Evolutionary conservation across 2,888 invertebrate genomes (phyloP).

Genomic region (Maniola hyperantus): DNA sequence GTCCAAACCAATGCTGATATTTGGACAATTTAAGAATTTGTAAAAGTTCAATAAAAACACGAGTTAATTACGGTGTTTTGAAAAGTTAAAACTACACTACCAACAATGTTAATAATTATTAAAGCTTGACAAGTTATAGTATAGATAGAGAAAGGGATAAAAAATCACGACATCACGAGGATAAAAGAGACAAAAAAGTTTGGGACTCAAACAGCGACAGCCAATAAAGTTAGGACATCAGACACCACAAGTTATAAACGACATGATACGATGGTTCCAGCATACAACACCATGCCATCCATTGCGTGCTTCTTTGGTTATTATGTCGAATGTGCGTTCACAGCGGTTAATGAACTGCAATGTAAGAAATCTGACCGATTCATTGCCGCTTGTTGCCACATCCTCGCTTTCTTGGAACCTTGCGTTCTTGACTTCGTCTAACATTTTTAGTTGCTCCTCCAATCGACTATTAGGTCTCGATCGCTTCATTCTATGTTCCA

Average conservation of each 20-base stretch:
- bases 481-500: constrained; percentile 54
- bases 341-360: constrained; percentile 46
- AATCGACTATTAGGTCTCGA: constrained; percentile 64
- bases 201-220: constrained; percentile 36
- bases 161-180: background rate
- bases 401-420: constrained; percentile 66
- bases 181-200: constrained; percentile 11
- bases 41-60: too few relatives aligned
- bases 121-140: background rate
- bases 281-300: constrained; percentile 45
- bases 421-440: constrained; percentile 67
- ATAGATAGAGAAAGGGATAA: background rate
- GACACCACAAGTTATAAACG: constrained; percentile 43
- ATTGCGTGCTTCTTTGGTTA: constrained; percentile 46
- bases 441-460: constrained; percentile 69
- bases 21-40: too few relatives aligned
- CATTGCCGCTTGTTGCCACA: constrained; percentile 56
- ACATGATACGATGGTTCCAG: constrained; percentile 31
- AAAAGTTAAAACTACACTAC: background rate
- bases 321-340: constrained; percentile 44
- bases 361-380: constrained; percentile 70
- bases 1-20: too few relatives aligned
- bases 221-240: constrained; percentile 31
- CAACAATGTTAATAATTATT: background rate
- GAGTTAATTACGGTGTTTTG: too few relatives aligned